A percentile compares a stretch with the other conserved stretches of the same genome.
Conservation (phyloP, 1,140 invertebrate species). For the Pristionchus pacificus region DNA sequence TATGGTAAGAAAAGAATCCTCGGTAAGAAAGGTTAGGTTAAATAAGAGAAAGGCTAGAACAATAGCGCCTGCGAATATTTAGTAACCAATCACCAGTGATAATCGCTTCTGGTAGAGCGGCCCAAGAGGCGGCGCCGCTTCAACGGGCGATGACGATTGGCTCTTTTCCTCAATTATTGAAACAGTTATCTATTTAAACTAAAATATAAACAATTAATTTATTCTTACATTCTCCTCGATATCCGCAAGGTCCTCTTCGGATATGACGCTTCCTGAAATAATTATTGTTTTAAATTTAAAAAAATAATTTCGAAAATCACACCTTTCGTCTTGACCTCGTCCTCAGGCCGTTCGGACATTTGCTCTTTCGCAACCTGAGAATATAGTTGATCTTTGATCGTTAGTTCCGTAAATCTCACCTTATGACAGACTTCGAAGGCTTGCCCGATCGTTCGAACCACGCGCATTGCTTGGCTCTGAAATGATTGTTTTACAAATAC, state of each 20-base stretch:
- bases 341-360: slow-evolving; percentile 41
- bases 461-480: slow-evolving; percentile 93
- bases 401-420: too few relatives aligned
- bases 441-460: slow-evolving; percentile 93
- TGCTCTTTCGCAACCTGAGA: slow-evolving; percentile 55
- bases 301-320: too few relatives aligned
- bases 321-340: slow-evolving; percentile 27
- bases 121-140: slow-evolving; percentile 11
- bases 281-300: not conserved
- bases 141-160: slow-evolving; percentile 15
- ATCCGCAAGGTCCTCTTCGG: not conserved
- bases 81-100: slow-evolving; percentile 7
- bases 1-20: too few relatives aligned
- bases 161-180: slow-evolving; percentile 19
- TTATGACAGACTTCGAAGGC: slow-evolving; percentile 99
- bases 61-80: too few relatives aligned
- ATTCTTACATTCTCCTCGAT: not conserved
- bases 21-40: too few relatives aligned
- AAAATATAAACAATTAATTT: too few relatives aligned
- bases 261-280: not conserved
- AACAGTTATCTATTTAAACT: too few relatives aligned
- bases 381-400: too few relatives aligned
- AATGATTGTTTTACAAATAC: slow-evolving; percentile 21
- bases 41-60: too few relatives aligned
- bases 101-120: slow-evolving; percentile 23